Evolutionary conservation across 2,888 invertebrate genomes (phyloP), one percentile per base, ranked within the genome.

Genomic region (Perizoma affinitatum): DNA sequence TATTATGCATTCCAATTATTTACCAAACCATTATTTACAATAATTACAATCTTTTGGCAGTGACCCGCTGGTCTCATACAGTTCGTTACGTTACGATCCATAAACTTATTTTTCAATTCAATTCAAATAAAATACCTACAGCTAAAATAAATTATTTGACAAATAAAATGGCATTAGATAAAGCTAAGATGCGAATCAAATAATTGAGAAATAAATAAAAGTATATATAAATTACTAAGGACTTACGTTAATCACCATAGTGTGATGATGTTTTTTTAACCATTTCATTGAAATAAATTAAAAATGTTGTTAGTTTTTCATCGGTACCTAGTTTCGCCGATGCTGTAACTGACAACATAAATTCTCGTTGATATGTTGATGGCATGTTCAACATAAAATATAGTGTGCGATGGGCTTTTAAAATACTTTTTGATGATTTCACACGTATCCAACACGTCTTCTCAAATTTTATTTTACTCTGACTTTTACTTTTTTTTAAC

Each of bases 1-100:
- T 58, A 61, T 58, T 61, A 64, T 64, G 61, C 58, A 54, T 59
- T 63, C 53, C 58, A 66, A 64, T 61, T 62, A 38, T 5, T 1
- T 38, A 51, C 52, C 55, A 61, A 65, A 65, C 61, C 3, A 50
- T 43, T 84, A 82, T 83, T 58, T 83, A 84, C 82, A 83, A 65
- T 71, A 22, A 22, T 47, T 35, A 36, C 56, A 73, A 80, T 67
- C 66, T 71, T 75, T 79, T 82, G 90, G 90, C 90, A 90, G 90
- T 90, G 88, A 82, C 83, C 83, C 69, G 90, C 90, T 87, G 89
- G 90, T 78, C 80, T 72, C 59, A 72, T 66, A 36, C 67, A 74
- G 66, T 73, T 72, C 66, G 66, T 63, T 55, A 46, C 41, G 56
- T 51, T 52, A 40, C 52, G 22, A 22, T 22, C 22, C 22, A 22